phyloP scores from a whole-genome alignment of 2,888 invertebrate genomes.

The Drosophila longiperda region DNA sequence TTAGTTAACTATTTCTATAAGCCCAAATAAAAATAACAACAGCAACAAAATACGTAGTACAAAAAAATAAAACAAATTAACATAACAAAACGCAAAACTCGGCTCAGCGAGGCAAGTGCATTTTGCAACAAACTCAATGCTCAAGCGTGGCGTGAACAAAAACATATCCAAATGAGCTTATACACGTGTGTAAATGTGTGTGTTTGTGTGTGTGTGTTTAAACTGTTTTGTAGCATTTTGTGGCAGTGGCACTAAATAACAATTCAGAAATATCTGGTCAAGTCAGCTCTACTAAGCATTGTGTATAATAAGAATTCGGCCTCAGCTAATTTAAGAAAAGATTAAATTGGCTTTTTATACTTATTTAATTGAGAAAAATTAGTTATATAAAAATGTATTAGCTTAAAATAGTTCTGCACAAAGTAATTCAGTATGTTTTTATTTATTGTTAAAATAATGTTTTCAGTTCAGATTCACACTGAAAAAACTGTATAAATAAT shows the following conservation, averaged over 20 bases:
- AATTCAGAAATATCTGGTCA: slow-evolving; percentile 1
- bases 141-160: slow-evolving; percentile 60
- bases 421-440: accelerated
- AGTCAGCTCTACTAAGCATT: not conserved
- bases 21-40: slow-evolving; percentile 8
- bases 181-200: slow-evolving; percentile 14
- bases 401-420: not conserved
- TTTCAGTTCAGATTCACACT: not conserved
- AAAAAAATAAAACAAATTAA: slow-evolving; percentile 69
- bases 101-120: slow-evolving; percentile 66
- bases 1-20: slow-evolving; percentile 48
- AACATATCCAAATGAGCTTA: slow-evolving; percentile 18
- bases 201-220: not conserved
- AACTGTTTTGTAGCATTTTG: slow-evolving; percentile 35
- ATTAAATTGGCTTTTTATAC: not conserved
- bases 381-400: not conserved
- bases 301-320: not conserved
- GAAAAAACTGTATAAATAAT: not conserved
- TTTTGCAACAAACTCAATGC: slow-evolving; percentile 71
- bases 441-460: not conserved
- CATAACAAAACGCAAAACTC: slow-evolving; percentile 57
- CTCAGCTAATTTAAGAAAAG: not conserved
- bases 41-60: slow-evolving; percentile 2
- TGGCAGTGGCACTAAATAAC: slow-evolving; percentile 36
- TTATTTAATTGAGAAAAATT: not conserved